A percentile compares a stretch with the other conserved stretches of the same genome.
Evolutionary conservation across 2,113 vertebrate genomes (phyloP).

Genomic region (Cottus gobio): DNA sequence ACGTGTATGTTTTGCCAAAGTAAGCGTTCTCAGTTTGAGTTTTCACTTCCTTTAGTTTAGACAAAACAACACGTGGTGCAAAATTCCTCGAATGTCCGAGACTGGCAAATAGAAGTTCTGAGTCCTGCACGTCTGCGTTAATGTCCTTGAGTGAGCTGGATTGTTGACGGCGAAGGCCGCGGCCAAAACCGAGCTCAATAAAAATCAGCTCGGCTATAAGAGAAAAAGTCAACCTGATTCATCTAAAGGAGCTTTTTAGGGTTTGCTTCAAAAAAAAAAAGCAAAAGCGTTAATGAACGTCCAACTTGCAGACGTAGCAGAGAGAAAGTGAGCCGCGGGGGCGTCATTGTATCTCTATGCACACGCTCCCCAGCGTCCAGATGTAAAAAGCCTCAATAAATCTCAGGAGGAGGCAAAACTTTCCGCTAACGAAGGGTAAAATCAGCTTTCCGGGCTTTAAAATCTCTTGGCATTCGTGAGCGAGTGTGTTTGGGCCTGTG

Average conservation of each 20-base stretch:
- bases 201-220: neutral
- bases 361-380: neutral
- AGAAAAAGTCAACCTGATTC: neutral
- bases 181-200: neutral
- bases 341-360: slow-evolving; percentile 14
- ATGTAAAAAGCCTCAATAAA: slow-evolving; percentile 27
- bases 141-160: slow-evolving; percentile 40
- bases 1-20: slow-evolving; percentile 32
- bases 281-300: neutral
- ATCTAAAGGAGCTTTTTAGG: neutral
- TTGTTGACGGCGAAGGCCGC: slow-evolving; percentile 10
- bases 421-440: slow-evolving; percentile 38
- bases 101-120: slow-evolving; percentile 8
- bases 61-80: slow-evolving; percentile 75
- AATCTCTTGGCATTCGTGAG: slow-evolving; percentile 5
- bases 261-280: neutral
- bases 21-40: slow-evolving; percentile 20
- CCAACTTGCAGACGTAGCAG: neutral
- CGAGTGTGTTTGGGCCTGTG: slow-evolving; percentile 6
- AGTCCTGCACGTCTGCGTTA: slow-evolving; percentile 12
- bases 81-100: slow-evolving; percentile 63
- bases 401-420: slow-evolving; percentile 12
- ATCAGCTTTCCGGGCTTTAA: slow-evolving; percentile 27
- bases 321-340: neutral
- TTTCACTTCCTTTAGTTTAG: slow-evolving; percentile 48